These are phyloP conservation scores for Drosophila subobscura DNA, from an alignment of 1,140 invertebrate species.

Conservation along the genomic window DNA sequence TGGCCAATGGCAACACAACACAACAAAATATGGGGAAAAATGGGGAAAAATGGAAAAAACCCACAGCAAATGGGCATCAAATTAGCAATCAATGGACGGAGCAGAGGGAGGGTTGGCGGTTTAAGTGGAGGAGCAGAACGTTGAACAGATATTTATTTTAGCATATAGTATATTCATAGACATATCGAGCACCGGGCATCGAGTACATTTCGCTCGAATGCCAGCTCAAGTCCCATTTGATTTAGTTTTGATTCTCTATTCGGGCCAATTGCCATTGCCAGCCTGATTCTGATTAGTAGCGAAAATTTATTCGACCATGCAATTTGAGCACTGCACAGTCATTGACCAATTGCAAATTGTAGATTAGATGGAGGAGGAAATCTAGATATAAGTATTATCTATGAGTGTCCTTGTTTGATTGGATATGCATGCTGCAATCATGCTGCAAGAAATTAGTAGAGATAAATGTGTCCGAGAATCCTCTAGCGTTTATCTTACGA, in stretches of 20 bases:
- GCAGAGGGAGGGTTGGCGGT: too few relatives aligned
- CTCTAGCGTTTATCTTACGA: too few relatives aligned
- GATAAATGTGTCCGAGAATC: too few relatives aligned
- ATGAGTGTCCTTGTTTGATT: too few relatives aligned
- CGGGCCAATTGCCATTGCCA: not conserved
- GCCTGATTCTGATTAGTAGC: conserved; percentile 37
- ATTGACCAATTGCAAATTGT: conserved; percentile 12
- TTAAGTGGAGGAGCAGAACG: conserved; percentile 9
- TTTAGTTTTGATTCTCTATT: conserved; percentile 55
- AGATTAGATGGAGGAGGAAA: not conserved
- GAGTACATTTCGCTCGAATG: conserved; percentile 65
- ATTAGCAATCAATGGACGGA: conserved; percentile 65
- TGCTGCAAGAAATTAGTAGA: too few relatives aligned
- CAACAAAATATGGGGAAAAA: conserved; percentile 3
- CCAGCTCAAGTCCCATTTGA: conserved; percentile 67
- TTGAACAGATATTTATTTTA: conserved; percentile 77
- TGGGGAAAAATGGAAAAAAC: conserved; percentile 26
- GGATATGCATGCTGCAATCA: too few relatives aligned
- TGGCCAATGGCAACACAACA: conserved; percentile 37
- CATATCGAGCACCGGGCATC: conserved; percentile 38
- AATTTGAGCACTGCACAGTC: conserved; percentile 48
- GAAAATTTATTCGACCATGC: conserved; percentile 61
- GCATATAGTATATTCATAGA: conserved; percentile 54
- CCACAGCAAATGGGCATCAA: conserved; percentile 60
- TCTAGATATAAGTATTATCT: not conserved